phyloP scores from a whole-genome alignment of 2,797 vertebrate genomes.

The Anomalospiza imberbis region DNA sequence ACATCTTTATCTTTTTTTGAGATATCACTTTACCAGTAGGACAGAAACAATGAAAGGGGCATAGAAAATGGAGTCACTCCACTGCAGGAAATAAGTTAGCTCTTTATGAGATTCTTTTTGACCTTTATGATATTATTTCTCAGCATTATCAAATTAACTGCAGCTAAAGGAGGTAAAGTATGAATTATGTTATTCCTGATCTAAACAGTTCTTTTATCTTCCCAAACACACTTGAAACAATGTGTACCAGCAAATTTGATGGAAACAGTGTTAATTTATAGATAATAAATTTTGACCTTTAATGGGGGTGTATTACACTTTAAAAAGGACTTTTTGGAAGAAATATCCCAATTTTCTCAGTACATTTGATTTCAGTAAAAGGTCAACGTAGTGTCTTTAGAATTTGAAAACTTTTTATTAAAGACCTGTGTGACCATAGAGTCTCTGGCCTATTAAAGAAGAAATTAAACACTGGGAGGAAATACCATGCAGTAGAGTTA shows the following conservation, averaged over 20 bases:
- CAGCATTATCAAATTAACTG: not conserved
- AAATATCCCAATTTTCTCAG: constrained; percentile 39
- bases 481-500: constrained; percentile 20
- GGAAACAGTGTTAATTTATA: constrained; percentile 35
- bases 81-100: not conserved
- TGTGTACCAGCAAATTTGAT: not conserved
- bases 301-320: not conserved
- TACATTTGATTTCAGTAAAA: constrained; percentile 54
- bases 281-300: constrained; percentile 62
- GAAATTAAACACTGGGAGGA: constrained; percentile 26
- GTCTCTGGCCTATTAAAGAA: constrained; percentile 28
- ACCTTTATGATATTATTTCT: not conserved
- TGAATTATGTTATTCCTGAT: not conserved
- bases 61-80: not conserved
- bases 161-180: not conserved
- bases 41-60: not conserved
- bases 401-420: constrained; percentile 41
- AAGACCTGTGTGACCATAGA: not conserved
- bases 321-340: constrained; percentile 26
- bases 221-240: not conserved
- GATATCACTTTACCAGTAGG: not conserved
- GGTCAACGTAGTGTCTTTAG: constrained; percentile 40
- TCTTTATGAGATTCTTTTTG: not conserved
- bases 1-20: not conserved
- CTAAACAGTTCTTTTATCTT: not conserved